A percentile compares a stretch with the other conserved stretches of the same genome.
Evolutionary conservation across 2,888 invertebrate genomes (phyloP).

Genomic region (Mimas tiliae): DNA sequence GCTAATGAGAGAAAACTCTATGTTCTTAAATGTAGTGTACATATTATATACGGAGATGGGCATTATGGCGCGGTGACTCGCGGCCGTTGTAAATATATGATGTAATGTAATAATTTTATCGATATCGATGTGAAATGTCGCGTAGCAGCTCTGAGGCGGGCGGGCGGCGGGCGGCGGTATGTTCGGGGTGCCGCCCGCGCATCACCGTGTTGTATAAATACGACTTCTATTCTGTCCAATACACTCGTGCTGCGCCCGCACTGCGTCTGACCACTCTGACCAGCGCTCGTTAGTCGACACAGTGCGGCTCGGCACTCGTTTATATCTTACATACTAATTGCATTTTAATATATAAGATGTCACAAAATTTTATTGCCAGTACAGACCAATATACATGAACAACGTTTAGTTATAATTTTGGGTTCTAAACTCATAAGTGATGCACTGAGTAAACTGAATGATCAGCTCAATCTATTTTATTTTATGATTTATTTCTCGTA

Average conservation of each 20-base stretch:
- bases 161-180: slow-evolving; percentile 31
- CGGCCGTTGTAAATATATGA: slow-evolving; percentile 80
- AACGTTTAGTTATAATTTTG: slow-evolving; percentile 70
- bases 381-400: slow-evolving; percentile 69
- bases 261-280: neutral
- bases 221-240: slow-evolving; percentile 78
- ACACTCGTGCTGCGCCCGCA: slow-evolving; percentile 51
- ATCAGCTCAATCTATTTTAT: slow-evolving; percentile 73
- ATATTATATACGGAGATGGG: slow-evolving; percentile 83
- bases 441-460: slow-evolving; percentile 67
- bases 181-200: slow-evolving; percentile 34
- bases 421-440: slow-evolving; percentile 71
- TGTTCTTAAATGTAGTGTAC: slow-evolving; percentile 82
- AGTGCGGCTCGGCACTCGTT: slow-evolving; percentile 64
- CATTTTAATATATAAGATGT: slow-evolving; percentile 73
- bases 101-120: slow-evolving; percentile 81
- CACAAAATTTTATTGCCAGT: slow-evolving; percentile 80
- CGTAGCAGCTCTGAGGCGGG: slow-evolving; percentile 50
- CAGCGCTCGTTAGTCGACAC: neutral
- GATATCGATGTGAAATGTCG: slow-evolving; percentile 65
- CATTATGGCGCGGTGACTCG: slow-evolving; percentile 77
- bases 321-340: slow-evolving; percentile 74
- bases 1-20: slow-evolving; percentile 84
- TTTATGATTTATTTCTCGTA: slow-evolving; percentile 68
- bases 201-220: slow-evolving; percentile 63